These are phyloP conservation scores for Chymomyza costata DNA, from an alignment of 1,140 invertebrate species.

Conservation along the genomic window DNA sequence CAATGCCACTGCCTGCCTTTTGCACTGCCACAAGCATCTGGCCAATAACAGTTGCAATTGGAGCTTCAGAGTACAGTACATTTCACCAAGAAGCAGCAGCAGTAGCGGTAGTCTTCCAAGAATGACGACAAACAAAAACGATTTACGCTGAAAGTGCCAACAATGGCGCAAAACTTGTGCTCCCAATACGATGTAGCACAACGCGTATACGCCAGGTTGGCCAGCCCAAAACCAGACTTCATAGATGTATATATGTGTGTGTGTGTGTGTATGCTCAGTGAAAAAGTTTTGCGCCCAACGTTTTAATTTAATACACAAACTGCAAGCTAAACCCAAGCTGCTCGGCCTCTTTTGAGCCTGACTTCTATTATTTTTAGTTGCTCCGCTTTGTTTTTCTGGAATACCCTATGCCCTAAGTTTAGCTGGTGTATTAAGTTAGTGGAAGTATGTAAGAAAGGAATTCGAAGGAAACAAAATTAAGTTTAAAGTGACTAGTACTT, in stretches of 20 bases:
- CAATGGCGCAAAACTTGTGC: slow-evolving; percentile 51
- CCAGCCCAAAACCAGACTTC: too few relatives aligned
- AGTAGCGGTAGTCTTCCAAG: background rate
- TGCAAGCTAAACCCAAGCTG: slow-evolving; percentile 18
- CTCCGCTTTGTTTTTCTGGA: too few relatives aligned
- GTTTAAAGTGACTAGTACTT: too few relatives aligned
- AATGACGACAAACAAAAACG: slow-evolving; percentile 42
- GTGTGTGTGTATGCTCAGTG: slow-evolving; percentile 6
- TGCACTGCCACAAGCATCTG: slow-evolving; percentile 7
- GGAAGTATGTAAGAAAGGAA: too few relatives aligned
- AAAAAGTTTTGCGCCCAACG: slow-evolving; percentile 57
- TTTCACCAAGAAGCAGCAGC: slow-evolving; percentile 15
- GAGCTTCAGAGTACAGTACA: too few relatives aligned
- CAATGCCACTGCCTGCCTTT: slow-evolving; percentile 4
- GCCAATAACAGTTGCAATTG: slow-evolving; percentile 64
- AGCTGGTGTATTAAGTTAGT: too few relatives aligned
- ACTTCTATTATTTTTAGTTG: too few relatives aligned
- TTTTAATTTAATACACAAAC: slow-evolving; percentile 72
- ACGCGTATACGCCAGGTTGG: slow-evolving; percentile 47
- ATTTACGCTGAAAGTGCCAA: slow-evolving; percentile 58
- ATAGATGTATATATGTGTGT: slow-evolving; percentile 7
- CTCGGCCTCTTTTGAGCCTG: too few relatives aligned
- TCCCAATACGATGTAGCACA: slow-evolving; percentile 14
- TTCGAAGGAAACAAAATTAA: too few relatives aligned
- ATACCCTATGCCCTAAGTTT: too few relatives aligned